These are phyloP conservation scores for Odobenus rosmarus DNA, from an alignment of 2,113 vertebrate species.

Conservation along the genomic window DNA sequence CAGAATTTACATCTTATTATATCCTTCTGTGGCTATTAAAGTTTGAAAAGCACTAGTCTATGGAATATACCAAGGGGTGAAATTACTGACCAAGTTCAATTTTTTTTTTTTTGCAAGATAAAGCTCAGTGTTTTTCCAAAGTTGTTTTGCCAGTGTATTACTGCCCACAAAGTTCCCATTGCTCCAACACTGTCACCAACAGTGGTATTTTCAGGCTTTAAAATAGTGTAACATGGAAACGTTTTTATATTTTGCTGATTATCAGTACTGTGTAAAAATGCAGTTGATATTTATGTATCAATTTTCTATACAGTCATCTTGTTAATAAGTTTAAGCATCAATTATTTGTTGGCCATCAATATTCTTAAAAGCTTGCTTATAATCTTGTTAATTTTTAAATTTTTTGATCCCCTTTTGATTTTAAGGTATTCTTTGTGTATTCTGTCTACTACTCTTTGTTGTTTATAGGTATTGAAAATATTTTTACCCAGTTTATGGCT, in stretches of 20 bases:
- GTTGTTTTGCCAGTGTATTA: neutral
- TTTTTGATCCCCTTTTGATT: neutral
- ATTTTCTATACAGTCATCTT: neutral
- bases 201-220: neutral
- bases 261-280: neutral
- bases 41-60: neutral
- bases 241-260: neutral
- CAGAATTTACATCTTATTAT: neutral
- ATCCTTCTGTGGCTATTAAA: neutral
- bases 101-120: neutral
- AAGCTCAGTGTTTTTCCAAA: neutral
- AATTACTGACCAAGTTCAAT: neutral
- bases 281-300: neutral
- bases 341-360: neutral
- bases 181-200: neutral
- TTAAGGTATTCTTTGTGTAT: neutral
- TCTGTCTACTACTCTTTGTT: neutral
- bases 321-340: neutral
- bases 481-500: neutral
- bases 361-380: neutral
- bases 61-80: neutral
- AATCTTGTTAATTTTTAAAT: neutral
- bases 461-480: neutral
- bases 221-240: neutral
- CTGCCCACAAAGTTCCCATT: neutral